These are phyloP conservation scores for Acipenser transmontanus DNA, from an alignment of 2,797 vertebrate genomes.

Conservation along the genomic window DNA sequence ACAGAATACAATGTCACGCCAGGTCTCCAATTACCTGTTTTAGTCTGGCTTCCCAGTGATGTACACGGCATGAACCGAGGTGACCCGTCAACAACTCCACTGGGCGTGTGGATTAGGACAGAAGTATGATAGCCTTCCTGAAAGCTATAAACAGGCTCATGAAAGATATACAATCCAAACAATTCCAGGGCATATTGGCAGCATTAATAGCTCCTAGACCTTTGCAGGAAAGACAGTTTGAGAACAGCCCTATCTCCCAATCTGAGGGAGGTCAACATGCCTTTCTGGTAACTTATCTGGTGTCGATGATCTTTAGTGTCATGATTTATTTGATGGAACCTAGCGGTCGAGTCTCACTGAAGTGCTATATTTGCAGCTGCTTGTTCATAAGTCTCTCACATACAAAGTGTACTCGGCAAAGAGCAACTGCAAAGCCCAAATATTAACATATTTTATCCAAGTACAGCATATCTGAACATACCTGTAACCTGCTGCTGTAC, in stretches of 20 bases:
- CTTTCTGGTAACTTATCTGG: conserved; percentile 12
- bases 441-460: background rate
- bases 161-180: background rate
- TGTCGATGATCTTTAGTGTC: conserved; percentile 10
- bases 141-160: background rate
- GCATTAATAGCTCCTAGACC: conserved; percentile 5
- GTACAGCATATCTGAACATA: too few relatives aligned
- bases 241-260: conserved; percentile 10
- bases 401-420: background rate
- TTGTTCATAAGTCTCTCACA: background rate
- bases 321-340: conserved; percentile 15
- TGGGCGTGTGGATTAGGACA: background rate
- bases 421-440: background rate
- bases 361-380: background rate
- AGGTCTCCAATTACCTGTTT: too few relatives aligned
- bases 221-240: background rate
- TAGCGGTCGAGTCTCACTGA: background rate
- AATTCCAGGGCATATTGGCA: background rate
- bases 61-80: background rate
- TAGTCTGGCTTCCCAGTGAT: background rate
- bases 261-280: conserved; percentile 15
- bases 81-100: background rate
- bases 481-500: too few relatives aligned
- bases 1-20: too few relatives aligned
- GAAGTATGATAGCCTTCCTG: conserved; percentile 3